A percentile compares a stretch with the other conserved stretches of the same genome.
These are phyloP conservation scores for Vulpes ferrilata DNA, from an alignment of 2,113 vertebrate species.

Conservation along the genomic window DNA sequence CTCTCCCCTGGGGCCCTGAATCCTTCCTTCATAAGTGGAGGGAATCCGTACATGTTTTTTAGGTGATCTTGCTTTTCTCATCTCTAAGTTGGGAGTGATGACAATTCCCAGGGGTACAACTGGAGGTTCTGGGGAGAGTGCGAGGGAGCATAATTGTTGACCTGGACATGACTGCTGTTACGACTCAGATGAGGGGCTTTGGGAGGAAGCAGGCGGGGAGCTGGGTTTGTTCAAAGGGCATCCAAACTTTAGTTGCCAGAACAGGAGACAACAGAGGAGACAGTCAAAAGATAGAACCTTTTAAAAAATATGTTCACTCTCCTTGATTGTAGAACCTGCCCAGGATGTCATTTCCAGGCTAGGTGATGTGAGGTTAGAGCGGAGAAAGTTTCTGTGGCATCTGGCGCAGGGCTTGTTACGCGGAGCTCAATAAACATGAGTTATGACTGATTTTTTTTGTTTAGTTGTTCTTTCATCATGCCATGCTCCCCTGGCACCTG, in stretches of 20 bases:
- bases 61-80: neutral
- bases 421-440: neutral
- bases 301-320: neutral
- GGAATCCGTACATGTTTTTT: neutral
- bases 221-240: neutral
- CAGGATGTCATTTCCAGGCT: neutral
- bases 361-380: neutral
- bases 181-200: accelerated
- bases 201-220: neutral
- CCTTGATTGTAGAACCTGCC: neutral
- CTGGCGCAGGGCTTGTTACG: neutral
- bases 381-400: neutral
- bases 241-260: neutral
- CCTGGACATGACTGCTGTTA: accelerated
- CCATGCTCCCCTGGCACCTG: no score
- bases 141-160: no score
- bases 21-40: neutral
- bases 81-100: neutral
- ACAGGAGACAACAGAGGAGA: neutral
- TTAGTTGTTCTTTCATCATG: neutral
- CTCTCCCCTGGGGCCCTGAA: neutral
- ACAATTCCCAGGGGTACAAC: neutral
- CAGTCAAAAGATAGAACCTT: neutral
- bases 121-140: neutral
- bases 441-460: neutral